Evolutionary conservation across 2,797 vertebrate genomes (phyloP).

Genomic region (Vireo griseus): DNA sequence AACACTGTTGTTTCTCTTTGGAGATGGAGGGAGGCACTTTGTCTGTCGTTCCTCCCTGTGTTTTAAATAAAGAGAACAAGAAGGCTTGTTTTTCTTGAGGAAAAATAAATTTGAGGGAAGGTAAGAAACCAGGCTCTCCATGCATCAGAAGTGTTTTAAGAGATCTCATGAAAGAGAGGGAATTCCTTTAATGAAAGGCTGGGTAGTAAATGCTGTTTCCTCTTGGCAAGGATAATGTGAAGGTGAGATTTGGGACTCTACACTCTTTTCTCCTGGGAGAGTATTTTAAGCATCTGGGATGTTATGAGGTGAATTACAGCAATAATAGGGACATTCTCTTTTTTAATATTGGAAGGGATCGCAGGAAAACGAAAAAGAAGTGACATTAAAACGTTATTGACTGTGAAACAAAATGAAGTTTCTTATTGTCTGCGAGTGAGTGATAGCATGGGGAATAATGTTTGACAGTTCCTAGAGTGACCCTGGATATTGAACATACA

Average conservation of each 20-base stretch:
- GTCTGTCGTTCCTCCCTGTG: background rate
- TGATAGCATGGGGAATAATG: background rate
- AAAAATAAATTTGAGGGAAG: background rate
- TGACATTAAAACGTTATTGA: slow-evolving; percentile 43
- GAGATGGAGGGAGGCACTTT: background rate
- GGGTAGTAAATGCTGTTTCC: background rate
- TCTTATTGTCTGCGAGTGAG: slow-evolving; percentile 33
- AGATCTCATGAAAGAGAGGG: background rate
- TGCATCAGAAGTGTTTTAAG: background rate
- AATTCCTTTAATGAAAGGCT: background rate
- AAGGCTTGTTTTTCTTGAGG: background rate
- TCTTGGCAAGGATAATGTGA: slow-evolving; percentile 10
- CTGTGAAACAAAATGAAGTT: slow-evolving; percentile 49
- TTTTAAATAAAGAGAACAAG: background rate
- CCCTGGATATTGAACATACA: slow-evolving; percentile 3
- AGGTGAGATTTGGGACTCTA: slow-evolving; percentile 5
- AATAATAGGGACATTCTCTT: slow-evolving; percentile 4
- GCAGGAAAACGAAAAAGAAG: background rate
- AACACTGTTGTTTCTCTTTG: background rate
- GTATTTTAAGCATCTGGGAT: background rate
- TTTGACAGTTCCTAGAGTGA: slow-evolving; percentile 41
- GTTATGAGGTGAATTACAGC: background rate
- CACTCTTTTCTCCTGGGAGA: background rate
- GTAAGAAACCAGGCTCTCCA: background rate
- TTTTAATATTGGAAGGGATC: background rate